Percentiles rank a stretch among this genome's conserved stretches.
Conservation (phyloP, 2,113 vertebrate species). For the Etheostoma spectabile region DNA sequence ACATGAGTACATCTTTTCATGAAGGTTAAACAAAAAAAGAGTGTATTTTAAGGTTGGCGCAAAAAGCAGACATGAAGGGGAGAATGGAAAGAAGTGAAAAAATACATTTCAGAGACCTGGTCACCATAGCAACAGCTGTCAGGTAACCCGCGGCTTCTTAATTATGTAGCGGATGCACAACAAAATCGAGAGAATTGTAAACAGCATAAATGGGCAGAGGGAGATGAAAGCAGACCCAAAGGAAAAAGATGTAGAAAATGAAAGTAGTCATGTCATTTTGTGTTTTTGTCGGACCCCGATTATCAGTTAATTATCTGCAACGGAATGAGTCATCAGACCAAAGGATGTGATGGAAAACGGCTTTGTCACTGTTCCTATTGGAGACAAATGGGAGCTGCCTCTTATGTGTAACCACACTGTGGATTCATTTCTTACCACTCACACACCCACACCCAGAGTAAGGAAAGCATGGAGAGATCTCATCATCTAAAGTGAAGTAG, state of each 20-base stretch:
- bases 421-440: conserved; percentile 24
- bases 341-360: conserved; percentile 17
- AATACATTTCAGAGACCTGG: conserved; percentile 48
- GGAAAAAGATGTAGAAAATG: neutral
- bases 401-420: conserved; percentile 8
- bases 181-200: conserved; percentile 44
- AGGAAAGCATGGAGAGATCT: neutral
- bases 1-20: conserved; percentile 1
- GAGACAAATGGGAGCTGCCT: conserved; percentile 8
- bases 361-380: conserved; percentile 20
- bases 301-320: neutral
- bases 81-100: conserved; percentile 3
- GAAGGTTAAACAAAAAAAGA: conserved; percentile 44
- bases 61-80: neutral
- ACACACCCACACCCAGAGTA: neutral
- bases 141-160: conserved; percentile 43
- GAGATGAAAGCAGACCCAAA: neutral
- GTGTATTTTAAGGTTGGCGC: conserved; percentile 24
- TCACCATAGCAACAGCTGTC: conserved; percentile 66
- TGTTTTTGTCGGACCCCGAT: neutral
- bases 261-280: neutral
- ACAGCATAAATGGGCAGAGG: conserved; percentile 8
- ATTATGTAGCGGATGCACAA: conserved; percentile 41
- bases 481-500: neutral
- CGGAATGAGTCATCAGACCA: neutral